Conservation (phyloP, 2,797 vertebrate genomes). For the Heteromormyrus szaboi region DNA sequence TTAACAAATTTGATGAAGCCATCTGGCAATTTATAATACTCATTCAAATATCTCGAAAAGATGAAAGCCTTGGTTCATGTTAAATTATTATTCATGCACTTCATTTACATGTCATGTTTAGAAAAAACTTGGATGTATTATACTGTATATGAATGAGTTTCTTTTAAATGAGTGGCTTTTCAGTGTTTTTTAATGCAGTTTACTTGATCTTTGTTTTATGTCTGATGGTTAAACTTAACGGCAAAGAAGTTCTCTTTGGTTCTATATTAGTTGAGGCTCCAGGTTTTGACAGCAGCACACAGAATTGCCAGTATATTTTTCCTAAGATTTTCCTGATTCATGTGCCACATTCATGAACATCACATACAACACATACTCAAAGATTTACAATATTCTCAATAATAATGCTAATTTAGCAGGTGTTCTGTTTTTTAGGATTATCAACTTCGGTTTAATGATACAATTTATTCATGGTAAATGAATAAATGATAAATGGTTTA, state of each 20-base stretch:
- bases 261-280: conserved; percentile 41
- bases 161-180: conserved; percentile 4
- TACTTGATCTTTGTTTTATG: conserved; percentile 24
- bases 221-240: conserved; percentile 32
- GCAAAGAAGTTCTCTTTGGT: conserved; percentile 46
- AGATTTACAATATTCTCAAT: background rate
- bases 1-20: background rate
- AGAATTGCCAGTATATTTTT: conserved; percentile 20
- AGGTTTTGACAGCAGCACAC: conserved; percentile 32
- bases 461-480: background rate
- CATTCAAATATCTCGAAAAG: conserved; percentile 36
- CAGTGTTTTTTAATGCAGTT: conserved; percentile 22
- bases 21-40: background rate
- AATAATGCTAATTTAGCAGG: background rate
- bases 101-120: conserved; percentile 28
- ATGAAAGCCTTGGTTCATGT: conserved; percentile 47
- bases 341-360: background rate
- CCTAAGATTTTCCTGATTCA: conserved; percentile 34
- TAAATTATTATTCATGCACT: conserved; percentile 23
- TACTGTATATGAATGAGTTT: conserved; percentile 22
- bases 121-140: conserved; percentile 45
- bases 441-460: background rate
- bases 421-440: background rate
- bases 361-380: background rate
- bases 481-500: background rate